Evolutionary conservation across 2,113 vertebrate genomes (phyloP).

Genomic region (Barbus barbus): DNA sequence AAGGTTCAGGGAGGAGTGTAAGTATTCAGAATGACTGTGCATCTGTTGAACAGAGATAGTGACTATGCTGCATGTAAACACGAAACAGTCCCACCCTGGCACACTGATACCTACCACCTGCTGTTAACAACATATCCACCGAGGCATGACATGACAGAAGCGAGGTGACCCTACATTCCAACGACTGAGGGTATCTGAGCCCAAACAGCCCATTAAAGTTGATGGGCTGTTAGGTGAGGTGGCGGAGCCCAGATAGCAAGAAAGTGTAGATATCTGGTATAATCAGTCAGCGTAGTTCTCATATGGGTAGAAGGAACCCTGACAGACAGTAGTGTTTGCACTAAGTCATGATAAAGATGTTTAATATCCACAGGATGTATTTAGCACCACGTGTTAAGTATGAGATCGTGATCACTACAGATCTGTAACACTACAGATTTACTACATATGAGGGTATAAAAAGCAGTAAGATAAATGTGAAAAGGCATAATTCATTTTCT

Average conservation of each 20-base stretch:
- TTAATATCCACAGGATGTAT: neutral
- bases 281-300: neutral
- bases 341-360: too few relatives aligned
- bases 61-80: neutral
- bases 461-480: neutral
- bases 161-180: neutral
- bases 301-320: neutral
- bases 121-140: neutral
- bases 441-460: neutral
- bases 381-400: neutral
- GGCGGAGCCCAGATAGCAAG: neutral
- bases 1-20: neutral
- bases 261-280: neutral
- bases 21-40: neutral
- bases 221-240: slow-evolving; percentile 16
- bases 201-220: slow-evolving; percentile 24
- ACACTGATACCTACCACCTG: neutral
- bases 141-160: neutral
- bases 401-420: neutral
- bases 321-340: neutral
- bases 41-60: slow-evolving; percentile 5
- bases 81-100: neutral
- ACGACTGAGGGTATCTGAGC: neutral
- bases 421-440: neutral
- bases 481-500: neutral